Conservation (phyloP, 2,113 vertebrate genomes). For the Brachyhypopomus occidentalis region DNA sequence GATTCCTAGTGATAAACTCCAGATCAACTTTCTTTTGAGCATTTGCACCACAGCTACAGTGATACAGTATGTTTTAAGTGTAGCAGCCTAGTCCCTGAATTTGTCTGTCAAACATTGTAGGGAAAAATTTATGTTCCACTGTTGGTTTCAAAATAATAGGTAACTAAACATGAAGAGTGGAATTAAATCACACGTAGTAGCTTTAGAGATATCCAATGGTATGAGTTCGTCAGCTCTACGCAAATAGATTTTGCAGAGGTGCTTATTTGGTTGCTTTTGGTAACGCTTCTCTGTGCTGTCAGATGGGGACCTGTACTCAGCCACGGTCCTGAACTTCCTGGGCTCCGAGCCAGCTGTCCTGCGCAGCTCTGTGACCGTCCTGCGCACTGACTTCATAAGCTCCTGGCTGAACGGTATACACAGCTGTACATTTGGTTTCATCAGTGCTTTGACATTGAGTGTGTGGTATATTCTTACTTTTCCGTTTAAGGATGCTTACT, state of each 20-base stretch:
- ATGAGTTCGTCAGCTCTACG: neutral
- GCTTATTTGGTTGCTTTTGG: neutral
- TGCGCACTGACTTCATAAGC: conserved; percentile 76
- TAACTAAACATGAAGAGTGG: neutral
- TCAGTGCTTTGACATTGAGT: too few relatives aligned
- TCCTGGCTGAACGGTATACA: conserved; percentile 78
- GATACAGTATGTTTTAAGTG: neutral
- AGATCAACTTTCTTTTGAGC: neutral
- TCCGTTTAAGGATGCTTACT: too few relatives aligned
- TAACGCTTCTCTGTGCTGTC: conserved; percentile 41
- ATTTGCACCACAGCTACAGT: neutral
- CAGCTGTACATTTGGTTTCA: neutral
- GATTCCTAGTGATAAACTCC: too few relatives aligned
- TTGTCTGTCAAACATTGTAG: neutral
- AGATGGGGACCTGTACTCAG: conserved; percentile 81
- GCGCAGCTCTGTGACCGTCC: conserved; percentile 66
- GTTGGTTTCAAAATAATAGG: neutral
- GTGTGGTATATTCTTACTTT: too few relatives aligned
- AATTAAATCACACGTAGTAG: neutral
- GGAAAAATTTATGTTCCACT: neutral
- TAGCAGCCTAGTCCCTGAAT: conserved; percentile 5
- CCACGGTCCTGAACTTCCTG: conserved; percentile 82
- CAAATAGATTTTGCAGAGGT: neutral
- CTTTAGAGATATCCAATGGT: neutral
- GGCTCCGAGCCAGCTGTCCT: conserved; percentile 78